Conservation (phyloP, 2,113 vertebrate species). For the Corythaeola cristata region DNA sequence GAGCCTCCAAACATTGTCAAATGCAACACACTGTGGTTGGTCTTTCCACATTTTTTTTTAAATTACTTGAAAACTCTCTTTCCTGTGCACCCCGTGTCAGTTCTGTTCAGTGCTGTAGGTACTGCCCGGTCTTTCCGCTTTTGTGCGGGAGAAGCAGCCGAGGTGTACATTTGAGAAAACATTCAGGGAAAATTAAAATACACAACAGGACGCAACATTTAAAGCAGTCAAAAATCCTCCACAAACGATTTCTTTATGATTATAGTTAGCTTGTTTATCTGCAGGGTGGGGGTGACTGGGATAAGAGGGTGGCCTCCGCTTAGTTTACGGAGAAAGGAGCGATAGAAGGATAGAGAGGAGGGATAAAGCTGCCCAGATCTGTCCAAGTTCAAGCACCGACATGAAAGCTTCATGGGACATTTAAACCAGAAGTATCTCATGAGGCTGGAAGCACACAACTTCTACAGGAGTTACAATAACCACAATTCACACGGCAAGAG, state of each 20-base stretch:
- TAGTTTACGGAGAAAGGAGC: neutral
- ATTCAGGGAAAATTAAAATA: neutral
- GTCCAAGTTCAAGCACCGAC: neutral
- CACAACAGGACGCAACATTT: accelerated
- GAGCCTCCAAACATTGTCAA: neutral
- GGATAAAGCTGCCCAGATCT: neutral
- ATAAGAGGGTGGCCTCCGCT: neutral
- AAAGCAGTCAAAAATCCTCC: neutral
- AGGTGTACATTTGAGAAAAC: neutral
- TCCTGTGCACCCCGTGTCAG: neutral
- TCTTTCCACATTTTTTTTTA: neutral
- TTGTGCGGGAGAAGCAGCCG: neutral
- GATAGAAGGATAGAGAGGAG: neutral
- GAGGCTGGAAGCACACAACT: neutral
- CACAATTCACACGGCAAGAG: neutral
- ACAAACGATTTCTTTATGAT: neutral
- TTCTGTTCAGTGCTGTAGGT: neutral
- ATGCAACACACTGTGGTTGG: accelerated
- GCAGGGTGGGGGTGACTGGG: neutral
- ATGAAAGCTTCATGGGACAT: neutral
- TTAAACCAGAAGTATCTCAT: neutral
- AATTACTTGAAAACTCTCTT: neutral
- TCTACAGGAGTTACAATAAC: neutral
- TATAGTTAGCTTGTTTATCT: neutral
- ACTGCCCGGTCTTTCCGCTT: neutral